A percentile compares a stretch with the other conserved stretches of the same genome.
phyloP scores from a whole-genome alignment of 2,888 invertebrate genomes.

The Napeogenes sylphis region DNA sequence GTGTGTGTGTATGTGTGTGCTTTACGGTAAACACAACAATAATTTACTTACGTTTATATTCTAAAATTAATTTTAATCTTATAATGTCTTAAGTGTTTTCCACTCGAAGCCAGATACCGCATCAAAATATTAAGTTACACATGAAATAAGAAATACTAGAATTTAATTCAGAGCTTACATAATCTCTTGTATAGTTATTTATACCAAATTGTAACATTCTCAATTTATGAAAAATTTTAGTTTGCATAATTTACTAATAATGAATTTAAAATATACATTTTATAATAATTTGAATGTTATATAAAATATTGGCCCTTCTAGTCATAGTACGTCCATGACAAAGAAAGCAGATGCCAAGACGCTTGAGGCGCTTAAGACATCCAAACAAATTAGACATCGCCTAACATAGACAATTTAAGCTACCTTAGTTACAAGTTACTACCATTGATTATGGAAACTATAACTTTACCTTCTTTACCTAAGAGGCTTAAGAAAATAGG shows the following conservation, averaged over 20 bases:
- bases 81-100: constrained; percentile 1
- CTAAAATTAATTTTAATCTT: background rate
- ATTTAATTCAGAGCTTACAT: background rate
- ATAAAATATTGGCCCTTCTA: background rate
- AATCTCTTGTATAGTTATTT: background rate
- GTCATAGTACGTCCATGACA: background rate
- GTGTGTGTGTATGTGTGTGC: no score
- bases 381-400: constrained; percentile 3
- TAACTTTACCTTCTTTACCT: background rate
- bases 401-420: background rate
- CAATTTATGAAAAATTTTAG: background rate
- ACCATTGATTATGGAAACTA: background rate
- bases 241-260: no score
- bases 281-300: background rate
- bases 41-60: background rate
- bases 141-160: background rate
- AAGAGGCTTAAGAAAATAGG: background rate
- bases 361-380: background rate
- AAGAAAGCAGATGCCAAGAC: constrained; percentile 3
- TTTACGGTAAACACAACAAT: background rate
- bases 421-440: background rate
- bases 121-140: background rate
- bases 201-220: background rate
- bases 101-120: constrained; percentile 1
- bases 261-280: background rate